A percentile compares a stretch with the other conserved stretches of the same genome.
Evolutionary conservation across 2,113 vertebrate species (phyloP).

Genomic region (Grus americana): DNA sequence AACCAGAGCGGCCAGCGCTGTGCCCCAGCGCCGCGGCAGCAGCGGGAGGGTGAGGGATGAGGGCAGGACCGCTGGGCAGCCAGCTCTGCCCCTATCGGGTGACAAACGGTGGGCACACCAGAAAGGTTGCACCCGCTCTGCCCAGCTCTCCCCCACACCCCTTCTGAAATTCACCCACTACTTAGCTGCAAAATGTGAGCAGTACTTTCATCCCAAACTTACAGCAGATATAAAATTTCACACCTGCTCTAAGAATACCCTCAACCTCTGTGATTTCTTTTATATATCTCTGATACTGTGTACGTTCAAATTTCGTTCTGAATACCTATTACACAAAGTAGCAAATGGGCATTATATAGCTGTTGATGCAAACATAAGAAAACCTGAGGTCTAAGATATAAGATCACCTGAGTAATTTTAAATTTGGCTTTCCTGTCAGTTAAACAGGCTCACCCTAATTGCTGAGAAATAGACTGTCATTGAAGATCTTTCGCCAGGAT

Average conservation of each 20-base stretch:
- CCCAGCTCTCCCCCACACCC: background rate
- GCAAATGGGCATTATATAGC: background rate
- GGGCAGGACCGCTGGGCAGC: background rate
- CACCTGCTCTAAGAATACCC: background rate
- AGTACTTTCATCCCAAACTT: background rate
- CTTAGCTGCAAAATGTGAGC: background rate
- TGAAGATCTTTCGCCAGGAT: background rate
- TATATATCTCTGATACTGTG: background rate
- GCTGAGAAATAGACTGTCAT: background rate
- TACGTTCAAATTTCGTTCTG: background rate
- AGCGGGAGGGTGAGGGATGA: background rate
- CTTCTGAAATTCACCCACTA: background rate
- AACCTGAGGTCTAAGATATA: background rate
- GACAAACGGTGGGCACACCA: background rate
- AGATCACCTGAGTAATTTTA: background rate
- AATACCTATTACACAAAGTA: background rate
- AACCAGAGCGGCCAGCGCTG: rapidly evolving
- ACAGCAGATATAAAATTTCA: background rate
- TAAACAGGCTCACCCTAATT: background rate
- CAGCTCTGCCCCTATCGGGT: background rate
- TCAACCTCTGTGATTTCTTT: background rate
- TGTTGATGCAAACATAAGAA: background rate
- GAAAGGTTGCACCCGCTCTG: background rate
- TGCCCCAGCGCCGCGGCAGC: background rate
- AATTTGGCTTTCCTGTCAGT: background rate